phyloP scores from a whole-genome alignment of 2,888 invertebrate genomes.

The Actias luna region DNA sequence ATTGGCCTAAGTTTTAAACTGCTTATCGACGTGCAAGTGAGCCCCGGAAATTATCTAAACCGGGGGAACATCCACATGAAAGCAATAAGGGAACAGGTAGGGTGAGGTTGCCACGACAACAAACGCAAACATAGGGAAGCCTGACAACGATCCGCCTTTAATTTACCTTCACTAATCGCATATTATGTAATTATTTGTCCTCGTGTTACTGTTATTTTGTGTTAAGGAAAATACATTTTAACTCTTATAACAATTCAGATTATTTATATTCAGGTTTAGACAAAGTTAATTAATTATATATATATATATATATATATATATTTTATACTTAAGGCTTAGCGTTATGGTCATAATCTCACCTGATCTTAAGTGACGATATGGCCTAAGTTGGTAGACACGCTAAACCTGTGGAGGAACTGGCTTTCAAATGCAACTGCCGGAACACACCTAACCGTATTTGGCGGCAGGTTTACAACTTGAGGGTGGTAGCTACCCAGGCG shows the following conservation, averaged over 20 bases:
- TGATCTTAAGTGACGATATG: too few relatives aligned
- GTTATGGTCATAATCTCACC: too few relatives aligned
- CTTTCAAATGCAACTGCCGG: too few relatives aligned
- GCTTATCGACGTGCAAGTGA: constrained; percentile 30
- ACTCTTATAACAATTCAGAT: background rate
- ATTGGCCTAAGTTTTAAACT: background rate
- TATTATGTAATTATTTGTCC: constrained; percentile 40
- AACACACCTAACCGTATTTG: too few relatives aligned
- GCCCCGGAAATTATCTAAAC: constrained; percentile 69
- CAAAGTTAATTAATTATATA: too few relatives aligned
- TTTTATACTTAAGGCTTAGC: too few relatives aligned
- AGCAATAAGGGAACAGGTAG: constrained; percentile 30
- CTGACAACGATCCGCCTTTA: constrained; percentile 38
- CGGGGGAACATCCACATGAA: constrained; percentile 31
- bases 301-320: too few relatives aligned
- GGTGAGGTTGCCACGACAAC: constrained; percentile 67
- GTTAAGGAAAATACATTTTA: background rate
- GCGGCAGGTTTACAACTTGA: too few relatives aligned
- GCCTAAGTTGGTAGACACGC: too few relatives aligned
- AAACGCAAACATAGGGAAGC: constrained; percentile 68
- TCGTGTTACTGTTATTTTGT: constrained; percentile 17
- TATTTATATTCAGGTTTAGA: too few relatives aligned
- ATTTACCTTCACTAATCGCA: constrained; percentile 25
- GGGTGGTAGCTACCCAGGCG: too few relatives aligned
- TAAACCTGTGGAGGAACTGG: too few relatives aligned